Base-by-base conservation (phyloP, 2,797 vertebrate species). In the Crenuchus spilurus region DNA sequence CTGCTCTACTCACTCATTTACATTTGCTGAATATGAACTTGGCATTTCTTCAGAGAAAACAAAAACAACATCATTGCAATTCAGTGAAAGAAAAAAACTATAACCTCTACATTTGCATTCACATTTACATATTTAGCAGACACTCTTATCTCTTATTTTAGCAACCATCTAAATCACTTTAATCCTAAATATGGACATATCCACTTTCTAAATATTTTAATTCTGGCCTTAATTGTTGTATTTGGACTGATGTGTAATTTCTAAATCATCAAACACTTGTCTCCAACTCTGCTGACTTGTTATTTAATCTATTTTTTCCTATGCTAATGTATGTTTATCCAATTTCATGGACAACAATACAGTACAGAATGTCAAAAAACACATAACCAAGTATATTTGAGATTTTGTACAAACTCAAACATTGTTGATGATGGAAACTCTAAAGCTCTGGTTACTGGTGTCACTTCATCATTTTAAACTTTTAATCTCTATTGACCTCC, bases 21-120 rank as follows among this genome's bases (percentile, higher is more conserved):
- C 35, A 72, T 55, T 55, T 35, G 6, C 37, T 64, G 9, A 64
- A 26, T 64, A 55, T 52, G 39, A 73, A 33, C 49, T 35, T 37
- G 35, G 20, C n/a, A 3, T 6, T 20, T 18, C 54, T 37, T 60
- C 33, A 11, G 31, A 60, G 18, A 39, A 39, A 60, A 60, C 33
- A 58, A 60, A 58, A 60, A 33, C 54, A 57, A 48, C 49, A 51
- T 26, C 49, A 5, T 24, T 26, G 33, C 33, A 60, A 8, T 22
- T 20, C 8, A 24, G 33, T 39, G 48, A 22, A 51, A 20, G 44
- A 55, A 31, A 54, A 57, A 9, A 39, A 35, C n/a, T 35, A 16
- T 11, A 37, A 58, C 55, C 33, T 60, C 57, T 24, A 22, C 22
- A 26, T 51, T 26, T 51, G 49, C 49, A 51, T 51, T 51, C 11